Evolutionary conservation across 30 jellyfish, hydroid and myxozoan genomes (phyloP), one percentile per base, ranked within the genome.

Genomic region (Aurelia coerulea): DNA sequence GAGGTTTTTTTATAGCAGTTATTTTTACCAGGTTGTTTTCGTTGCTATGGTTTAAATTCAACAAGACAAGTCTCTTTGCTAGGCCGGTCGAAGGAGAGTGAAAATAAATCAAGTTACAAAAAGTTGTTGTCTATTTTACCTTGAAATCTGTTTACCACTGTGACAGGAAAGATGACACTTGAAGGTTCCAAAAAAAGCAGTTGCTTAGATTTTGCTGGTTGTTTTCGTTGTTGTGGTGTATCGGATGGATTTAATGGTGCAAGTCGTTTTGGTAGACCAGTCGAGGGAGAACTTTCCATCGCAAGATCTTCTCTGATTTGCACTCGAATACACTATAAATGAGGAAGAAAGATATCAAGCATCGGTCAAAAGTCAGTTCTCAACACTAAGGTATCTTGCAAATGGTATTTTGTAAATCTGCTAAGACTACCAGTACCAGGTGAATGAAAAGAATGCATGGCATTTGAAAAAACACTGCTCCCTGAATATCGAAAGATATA

Each of bases 241-340:
- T 65, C 37, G 15, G 85, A 66, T 11, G 95, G 95, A 41, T 82
- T 32, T 88, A 90, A 67, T 42, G 80, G 92, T 0, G 97, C 81
- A 31, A 71, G 86, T 10, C 74, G 78, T 29, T 54, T 70, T 18
- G 83, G 51, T 13, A 77, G 46, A 9, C 86, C 82, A 0, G 80
- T n/a, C 32, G 66, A 41, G 31, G 95, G 97, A 16, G 98, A 92
- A 19, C 58, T 54, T 60, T 92, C 97, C 60, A 78, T 41, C 2
- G 87, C 87, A 32, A 86, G 65, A 63, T 92, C 97, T 41, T 87
- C 88, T 23, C 98, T 76, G 9, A 92, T 92, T 67, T 92, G 95
- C 33, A 87, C 98, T 39, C 89, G 83, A 54, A 92, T 82, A 41
- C 89, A 72, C 98, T 92, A 78, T 10, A 74, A 72, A 16, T 6